These are phyloP conservation scores for Indri indri DNA, from an alignment of 2,113 vertebrate species.

Conservation along the genomic window DNA sequence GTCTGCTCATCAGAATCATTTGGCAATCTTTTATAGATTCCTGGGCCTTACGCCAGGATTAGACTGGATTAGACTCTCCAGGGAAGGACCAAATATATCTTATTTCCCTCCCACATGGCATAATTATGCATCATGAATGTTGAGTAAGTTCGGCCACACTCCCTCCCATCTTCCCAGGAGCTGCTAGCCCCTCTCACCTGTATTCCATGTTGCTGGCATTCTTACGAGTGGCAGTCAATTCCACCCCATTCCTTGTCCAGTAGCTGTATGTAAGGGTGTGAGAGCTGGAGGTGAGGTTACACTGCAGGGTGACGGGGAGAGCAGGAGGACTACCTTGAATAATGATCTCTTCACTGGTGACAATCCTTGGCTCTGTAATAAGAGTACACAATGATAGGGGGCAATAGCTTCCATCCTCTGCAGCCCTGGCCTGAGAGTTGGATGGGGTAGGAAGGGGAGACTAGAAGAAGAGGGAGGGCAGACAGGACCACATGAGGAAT, in stretches of 20 bases:
- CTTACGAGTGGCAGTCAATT: conserved; percentile 89
- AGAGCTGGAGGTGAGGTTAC: conserved; percentile 94
- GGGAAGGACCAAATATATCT: background rate
- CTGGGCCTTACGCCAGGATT: background rate
- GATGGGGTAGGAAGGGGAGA: conserved; percentile 62
- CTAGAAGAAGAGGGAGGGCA: conserved; percentile 75
- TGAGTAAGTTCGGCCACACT: background rate
- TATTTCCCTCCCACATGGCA: background rate
- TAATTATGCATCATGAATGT: background rate
- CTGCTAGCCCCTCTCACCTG: conserved; percentile 84
- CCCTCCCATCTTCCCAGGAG: background rate
- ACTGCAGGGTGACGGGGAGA: conserved; percentile 87
- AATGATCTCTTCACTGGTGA: conserved; percentile 90
- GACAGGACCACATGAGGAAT: conserved; percentile 82
- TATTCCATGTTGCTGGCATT: conserved; percentile 86
- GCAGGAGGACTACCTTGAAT: conserved; percentile 75
- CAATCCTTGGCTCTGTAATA: conserved; percentile 96
- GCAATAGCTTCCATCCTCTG: conserved; percentile 52
- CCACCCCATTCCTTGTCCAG: conserved; percentile 96
- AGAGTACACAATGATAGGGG: conserved; percentile 74
- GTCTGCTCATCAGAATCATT: background rate
- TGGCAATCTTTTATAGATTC: background rate
- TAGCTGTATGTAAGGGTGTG: conserved; percentile 89
- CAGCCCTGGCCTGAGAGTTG: conserved; percentile 69
- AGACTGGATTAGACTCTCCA: background rate